Evolutionary conservation across 2,888 invertebrate species (phyloP), one percentile per base, ranked within the genome.

Genomic region (Eudasyphora cyanicolor): DNA sequence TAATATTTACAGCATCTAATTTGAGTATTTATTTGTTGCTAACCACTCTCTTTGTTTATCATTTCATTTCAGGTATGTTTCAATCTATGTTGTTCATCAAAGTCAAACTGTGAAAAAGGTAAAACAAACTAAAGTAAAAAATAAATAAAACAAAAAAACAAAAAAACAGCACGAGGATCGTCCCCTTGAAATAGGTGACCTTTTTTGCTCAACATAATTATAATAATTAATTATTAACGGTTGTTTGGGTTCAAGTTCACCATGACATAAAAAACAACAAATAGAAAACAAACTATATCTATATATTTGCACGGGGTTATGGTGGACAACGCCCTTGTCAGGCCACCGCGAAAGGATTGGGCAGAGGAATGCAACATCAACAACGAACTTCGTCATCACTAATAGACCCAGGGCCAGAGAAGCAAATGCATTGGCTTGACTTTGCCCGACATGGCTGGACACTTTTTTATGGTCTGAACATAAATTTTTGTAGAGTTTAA

Each of bases 211-310:
- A 64, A 14, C n/a, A 79, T 74, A 79, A 57, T 67, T 45, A 79
- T 69, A 74, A 70, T 45, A 51, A 76, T 67, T 79, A 81, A 77
- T 75, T 77, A 83, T 80, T 83, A 77, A 79, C 83, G 75, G 76
- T 80, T 77, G 71, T 78, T 81, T 81, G 76, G 78, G 71, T 78
- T 78, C 78, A 78, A 84, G 78, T 84, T 78, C 78, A 84, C 64
- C 70, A 49, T 60, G 49, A 70, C 54, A 79, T 1, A 29, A 69
- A 54, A 73, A 54, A 54, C 17, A 27, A 69, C 29, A 45, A 3
- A 45, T 12, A 45, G 7, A 5, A n/a, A n/a, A n/a, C n/a, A n/a
- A n/a, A n/a, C 10, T 60, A 42, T 19, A 19, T 8, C 7, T 21
- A 24, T 60, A 60, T 64, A 35, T 64, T 19, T 64, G 38, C 19